Conservation (phyloP, 2,888 invertebrate species). For the Bellardia pandia region DNA sequence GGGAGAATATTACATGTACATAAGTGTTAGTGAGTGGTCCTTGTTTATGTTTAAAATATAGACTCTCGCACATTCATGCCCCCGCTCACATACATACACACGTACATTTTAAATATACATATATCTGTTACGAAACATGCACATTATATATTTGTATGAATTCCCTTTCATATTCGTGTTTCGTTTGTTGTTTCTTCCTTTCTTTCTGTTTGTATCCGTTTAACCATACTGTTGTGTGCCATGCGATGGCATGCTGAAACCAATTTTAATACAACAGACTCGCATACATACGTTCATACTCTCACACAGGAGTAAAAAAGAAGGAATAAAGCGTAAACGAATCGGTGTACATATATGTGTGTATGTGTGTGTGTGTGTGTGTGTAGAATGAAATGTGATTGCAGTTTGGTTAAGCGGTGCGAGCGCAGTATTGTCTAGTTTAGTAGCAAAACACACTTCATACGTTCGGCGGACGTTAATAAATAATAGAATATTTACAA, state of each 20-base stretch:
- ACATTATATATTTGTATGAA: slow-evolving; percentile 1
- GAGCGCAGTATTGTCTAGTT: slow-evolving; percentile 70
- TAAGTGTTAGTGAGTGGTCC: slow-evolving; percentile 20
- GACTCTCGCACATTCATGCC: slow-evolving; percentile 17
- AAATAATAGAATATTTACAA: slow-evolving; percentile 25
- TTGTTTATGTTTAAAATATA: slow-evolving; percentile 24
- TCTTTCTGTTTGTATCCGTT: slow-evolving; percentile 58
- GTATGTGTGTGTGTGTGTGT: slow-evolving; percentile 25
- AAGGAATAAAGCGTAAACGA: slow-evolving; percentile 61
- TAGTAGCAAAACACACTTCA: slow-evolving; percentile 73
- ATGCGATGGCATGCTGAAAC: slow-evolving; percentile 60
- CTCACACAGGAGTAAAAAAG: slow-evolving; percentile 11
- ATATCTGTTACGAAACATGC: slow-evolving; percentile 12
- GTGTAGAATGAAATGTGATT: slow-evolving; percentile 63
- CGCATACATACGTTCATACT: slow-evolving; percentile 21
- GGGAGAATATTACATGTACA: slow-evolving; percentile 1
- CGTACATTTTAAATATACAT: not conserved
- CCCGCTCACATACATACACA: not conserved
- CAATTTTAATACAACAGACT: slow-evolving; percentile 52
- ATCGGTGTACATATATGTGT: slow-evolving; percentile 31
- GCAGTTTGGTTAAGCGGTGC: slow-evolving; percentile 73
- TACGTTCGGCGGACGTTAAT: slow-evolving; percentile 67
- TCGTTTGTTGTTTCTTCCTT: slow-evolving; percentile 32
- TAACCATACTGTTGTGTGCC: slow-evolving; percentile 47
- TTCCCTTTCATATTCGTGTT: slow-evolving; percentile 52